Evolutionary conservation across 92 coral and sea anemone species (phyloP).

Genomic region (Micromussa lordhowensis): DNA sequence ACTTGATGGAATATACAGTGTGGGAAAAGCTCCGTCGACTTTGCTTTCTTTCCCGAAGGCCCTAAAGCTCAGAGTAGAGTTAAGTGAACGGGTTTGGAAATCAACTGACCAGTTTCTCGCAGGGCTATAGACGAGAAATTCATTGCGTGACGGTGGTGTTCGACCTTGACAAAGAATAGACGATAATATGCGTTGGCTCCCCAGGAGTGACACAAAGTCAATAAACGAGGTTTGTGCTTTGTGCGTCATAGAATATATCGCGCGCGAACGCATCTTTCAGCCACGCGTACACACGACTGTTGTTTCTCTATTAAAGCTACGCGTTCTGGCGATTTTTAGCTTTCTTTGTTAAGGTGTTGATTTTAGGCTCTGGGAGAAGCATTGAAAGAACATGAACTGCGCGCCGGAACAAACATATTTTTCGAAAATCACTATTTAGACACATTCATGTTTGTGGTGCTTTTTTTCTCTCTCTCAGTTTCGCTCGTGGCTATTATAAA

Average conservation of each 20-base stretch:
- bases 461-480: not conserved
- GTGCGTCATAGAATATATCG: constrained; percentile 26
- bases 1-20: constrained; percentile 22
- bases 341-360: not conserved
- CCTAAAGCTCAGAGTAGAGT: not conserved
- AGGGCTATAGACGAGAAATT: constrained; percentile 10
- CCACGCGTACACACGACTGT: constrained; percentile 21
- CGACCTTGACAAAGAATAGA: constrained; percentile 49
- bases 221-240: constrained; percentile 38
- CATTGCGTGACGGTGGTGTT: constrained; percentile 50
- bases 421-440: not conserved
- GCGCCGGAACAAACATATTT: constrained; percentile 1
- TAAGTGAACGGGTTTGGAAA: not conserved
- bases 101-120: constrained; percentile 34
- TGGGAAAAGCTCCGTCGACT: not conserved
- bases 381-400: not conserved
- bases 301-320: not conserved
- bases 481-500: not conserved
- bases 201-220: constrained; percentile 54
- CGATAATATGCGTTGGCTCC: constrained; percentile 41
- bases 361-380: not conserved
- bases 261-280: constrained; percentile 17
- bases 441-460: not conserved
- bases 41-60: not conserved
- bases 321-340: not conserved